These are phyloP conservation scores for Nematolebias whitei DNA, from an alignment of 2,113 vertebrate genomes.

Conservation along the genomic window DNA sequence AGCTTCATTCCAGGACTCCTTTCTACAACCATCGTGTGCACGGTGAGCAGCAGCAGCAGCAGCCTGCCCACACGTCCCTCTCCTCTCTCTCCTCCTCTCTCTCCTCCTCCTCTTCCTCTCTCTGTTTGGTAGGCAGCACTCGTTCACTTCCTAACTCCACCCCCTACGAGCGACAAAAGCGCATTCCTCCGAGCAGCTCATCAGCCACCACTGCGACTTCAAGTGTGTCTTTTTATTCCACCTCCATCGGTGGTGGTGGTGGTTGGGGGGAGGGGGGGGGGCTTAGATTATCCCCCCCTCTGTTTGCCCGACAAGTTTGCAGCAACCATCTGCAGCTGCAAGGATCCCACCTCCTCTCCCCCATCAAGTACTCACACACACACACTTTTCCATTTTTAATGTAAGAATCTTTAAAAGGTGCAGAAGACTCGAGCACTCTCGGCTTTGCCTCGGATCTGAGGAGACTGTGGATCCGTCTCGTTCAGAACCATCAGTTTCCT, in stretches of 20 bases:
- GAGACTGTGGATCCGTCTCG: no score
- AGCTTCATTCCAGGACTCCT: constrained; percentile 59
- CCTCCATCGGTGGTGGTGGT: constrained; percentile 23
- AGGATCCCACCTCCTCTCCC: not conserved
- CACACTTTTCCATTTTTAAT: not conserved
- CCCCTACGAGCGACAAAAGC: constrained; percentile 72
- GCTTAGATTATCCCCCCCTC: no score
- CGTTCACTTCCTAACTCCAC: constrained; percentile 75
- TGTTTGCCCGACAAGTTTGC: no score
- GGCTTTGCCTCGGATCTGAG: no score
- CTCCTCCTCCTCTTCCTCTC: constrained; percentile 49
- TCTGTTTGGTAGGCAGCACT: constrained; percentile 76
- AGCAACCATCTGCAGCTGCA: constrained; percentile 43
- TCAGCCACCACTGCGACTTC: constrained; percentile 48
- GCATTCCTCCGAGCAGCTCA: constrained; percentile 70
- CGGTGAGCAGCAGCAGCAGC: constrained; percentile 21
- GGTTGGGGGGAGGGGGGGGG: no score
- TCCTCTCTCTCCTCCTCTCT: constrained; percentile 47
- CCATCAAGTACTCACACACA: not conserved
- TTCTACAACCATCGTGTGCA: constrained; percentile 62
- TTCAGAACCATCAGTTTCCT: no score
- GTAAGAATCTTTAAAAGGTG: not conserved
- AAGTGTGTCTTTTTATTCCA: constrained; percentile 26
- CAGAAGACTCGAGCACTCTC: no score
- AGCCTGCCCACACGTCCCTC: constrained; percentile 56